These are phyloP conservation scores for Drymonia ruficornis DNA, from an alignment of 2,888 invertebrate genomes.

Conservation along the genomic window DNA sequence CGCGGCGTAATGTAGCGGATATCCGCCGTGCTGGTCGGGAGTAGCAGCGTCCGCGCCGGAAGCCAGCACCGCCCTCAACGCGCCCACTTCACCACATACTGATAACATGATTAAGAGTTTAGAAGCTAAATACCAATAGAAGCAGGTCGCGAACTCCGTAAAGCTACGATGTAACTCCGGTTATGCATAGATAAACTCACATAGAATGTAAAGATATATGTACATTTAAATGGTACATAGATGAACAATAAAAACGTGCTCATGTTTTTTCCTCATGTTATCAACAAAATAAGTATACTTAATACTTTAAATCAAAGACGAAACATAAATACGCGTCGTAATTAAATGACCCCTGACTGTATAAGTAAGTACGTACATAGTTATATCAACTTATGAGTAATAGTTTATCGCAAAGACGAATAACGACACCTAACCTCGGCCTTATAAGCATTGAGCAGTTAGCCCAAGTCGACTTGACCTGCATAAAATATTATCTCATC, in stretches of 20 bases:
- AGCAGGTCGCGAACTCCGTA: too few relatives aligned
- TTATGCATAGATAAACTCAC: too few relatives aligned
- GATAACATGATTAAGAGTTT: conserved; percentile 7
- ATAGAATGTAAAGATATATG: too few relatives aligned
- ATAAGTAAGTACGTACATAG: background rate
- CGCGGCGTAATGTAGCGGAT: conserved; percentile 98
- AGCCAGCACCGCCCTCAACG: conserved; percentile 92
- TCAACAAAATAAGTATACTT: background rate
- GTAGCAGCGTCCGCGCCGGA: conserved; percentile 95
- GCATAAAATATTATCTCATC: conserved; percentile 51
- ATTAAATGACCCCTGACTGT: background rate
- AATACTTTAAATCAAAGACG: background rate
- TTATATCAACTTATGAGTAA: background rate
- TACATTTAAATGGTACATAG: too few relatives aligned
- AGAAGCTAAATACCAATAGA: too few relatives aligned
- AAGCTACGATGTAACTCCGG: too few relatives aligned
- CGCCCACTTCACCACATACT: conserved; percentile 98
- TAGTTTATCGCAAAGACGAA: background rate
- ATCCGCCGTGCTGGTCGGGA: conserved; percentile 97
- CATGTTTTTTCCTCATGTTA: too few relatives aligned
- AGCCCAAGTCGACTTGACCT: conserved; percentile 31
- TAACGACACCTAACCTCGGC: conserved; percentile 9
- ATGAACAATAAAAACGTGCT: too few relatives aligned
- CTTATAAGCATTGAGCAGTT: conserved; percentile 11
- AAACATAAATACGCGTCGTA: background rate